Conservation (phyloP, 1,140 invertebrate species). For the Temnothorax longispinosus region DNA sequence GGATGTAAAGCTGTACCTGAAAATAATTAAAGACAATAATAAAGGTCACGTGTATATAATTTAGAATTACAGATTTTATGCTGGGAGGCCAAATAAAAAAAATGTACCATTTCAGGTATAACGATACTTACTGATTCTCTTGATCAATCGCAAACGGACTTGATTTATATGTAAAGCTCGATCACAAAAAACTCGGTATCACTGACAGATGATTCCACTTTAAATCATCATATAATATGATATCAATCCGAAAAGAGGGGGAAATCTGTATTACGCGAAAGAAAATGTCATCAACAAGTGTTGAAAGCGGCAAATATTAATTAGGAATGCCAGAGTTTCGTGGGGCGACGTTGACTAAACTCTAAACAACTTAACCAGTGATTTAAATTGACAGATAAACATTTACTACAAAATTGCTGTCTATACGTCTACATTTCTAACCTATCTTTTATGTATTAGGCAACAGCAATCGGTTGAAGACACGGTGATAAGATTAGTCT, state of each 20-base stretch:
- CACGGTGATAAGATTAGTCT: too few species aligned
- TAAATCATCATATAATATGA: neutral
- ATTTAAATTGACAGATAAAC: neutral
- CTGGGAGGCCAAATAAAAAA: neutral
- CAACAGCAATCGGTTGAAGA: neutral
- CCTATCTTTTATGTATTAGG: neutral
- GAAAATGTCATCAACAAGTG: conserved; percentile 11
- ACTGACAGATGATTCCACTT: conserved; percentile 31
- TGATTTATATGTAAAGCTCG: conserved; percentile 3
- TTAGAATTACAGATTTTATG: neutral
- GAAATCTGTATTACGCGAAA: neutral
- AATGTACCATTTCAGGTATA: neutral
- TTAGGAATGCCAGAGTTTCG: conserved; percentile 8
- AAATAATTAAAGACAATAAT: neutral
- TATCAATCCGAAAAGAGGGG: neutral
- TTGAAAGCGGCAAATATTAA: neutral
- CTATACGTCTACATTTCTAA: neutral
- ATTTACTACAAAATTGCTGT: neutral
- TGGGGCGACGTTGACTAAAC: neutral
- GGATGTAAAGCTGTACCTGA: neutral
- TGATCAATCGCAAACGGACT: neutral
- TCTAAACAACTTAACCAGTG: neutral
- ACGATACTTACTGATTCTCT: conserved; percentile 43
- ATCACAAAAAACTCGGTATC: neutral
- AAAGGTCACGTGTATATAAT: neutral